Evolutionary conservation across 2,797 vertebrate species (phyloP), one percentile per base, ranked within the genome.

Genomic region (Phrynocephalus forsythii): DNA sequence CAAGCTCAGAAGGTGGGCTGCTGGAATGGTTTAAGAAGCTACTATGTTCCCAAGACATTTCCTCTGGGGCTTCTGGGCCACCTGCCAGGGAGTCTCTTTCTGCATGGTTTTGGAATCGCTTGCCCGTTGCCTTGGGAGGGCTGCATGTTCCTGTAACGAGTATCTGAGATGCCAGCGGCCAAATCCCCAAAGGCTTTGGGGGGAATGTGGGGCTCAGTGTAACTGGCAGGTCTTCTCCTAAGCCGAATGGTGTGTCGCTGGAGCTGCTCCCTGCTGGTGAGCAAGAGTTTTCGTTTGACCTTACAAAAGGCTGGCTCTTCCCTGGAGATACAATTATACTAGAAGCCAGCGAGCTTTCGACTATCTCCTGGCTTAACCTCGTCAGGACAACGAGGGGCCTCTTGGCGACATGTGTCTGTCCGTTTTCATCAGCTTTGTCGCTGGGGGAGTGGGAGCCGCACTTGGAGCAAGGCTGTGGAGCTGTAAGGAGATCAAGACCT

Each of bases 341-440:
- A 15, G 96, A 95, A 87, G 93, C 93, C 86, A 93, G 94, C 86
- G 96, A 97, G 93, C 94, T 95, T 79, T 97, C 95, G 93, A 98
- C 93, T n/a, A 97, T 87, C 91, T 97, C 96, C 91, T 96, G 95
- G 92, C 96, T 97, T 92, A 98, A 96, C 86, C 95, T 97, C 82
- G 93, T 95, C 90, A 98, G 86, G 38, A 95, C 90, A 72, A 98
- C 95, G 63, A 95, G 88, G 60, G 95, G 96, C 85, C 94, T 96
- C 89, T 92, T 85, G 92, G 95, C 22, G 4, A 90, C 93, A 93
- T 96, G 93, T 90, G 66, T 91, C 89, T 92, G 92, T 94, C 95
- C 91, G 0, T 73, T 95, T 91, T 91, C 93, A 91, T 96, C 93
- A 94, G 90, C 75, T 91, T 91, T 90, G 85, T 83, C 0, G 78